Conservation (phyloP, 2,113 vertebrate genomes). For the Zosterops borbonicus region DNA sequence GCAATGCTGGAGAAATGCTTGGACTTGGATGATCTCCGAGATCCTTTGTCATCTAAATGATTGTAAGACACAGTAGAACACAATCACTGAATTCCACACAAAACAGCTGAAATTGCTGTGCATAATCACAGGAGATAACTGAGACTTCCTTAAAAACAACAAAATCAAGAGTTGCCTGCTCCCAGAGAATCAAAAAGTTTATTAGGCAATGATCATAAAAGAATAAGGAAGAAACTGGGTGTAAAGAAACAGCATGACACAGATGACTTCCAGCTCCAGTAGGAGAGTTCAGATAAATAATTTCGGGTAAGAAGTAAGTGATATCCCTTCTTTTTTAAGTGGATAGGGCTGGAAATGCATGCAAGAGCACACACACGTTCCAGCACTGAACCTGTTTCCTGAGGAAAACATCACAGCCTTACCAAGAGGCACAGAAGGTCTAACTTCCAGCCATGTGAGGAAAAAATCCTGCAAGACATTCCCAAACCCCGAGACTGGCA, state of each 20-base stretch:
- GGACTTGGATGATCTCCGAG: too few relatives aligned
- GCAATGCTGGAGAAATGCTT: background rate
- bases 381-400: background rate
- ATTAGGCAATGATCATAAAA: background rate
- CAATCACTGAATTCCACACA: background rate
- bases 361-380: accelerated
- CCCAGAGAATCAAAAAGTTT: background rate
- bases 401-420: background rate
- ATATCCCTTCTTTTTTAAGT: background rate
- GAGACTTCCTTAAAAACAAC: background rate
- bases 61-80: background rate
- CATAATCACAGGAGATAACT: background rate
- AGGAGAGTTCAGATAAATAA: background rate
- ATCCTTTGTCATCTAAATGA: background rate
- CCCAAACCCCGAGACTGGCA: background rate
- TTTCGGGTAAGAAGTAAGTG: background rate
- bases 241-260: background rate
- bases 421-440: background rate
- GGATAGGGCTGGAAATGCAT: background rate
- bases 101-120: background rate
- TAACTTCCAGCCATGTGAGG: background rate
- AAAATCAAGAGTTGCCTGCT: background rate
- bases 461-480: background rate
- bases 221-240: background rate
- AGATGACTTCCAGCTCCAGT: background rate